These are phyloP conservation scores for Pharmacophagus antenor DNA, from an alignment of 2,888 invertebrate species.

Conservation along the genomic window DNA sequence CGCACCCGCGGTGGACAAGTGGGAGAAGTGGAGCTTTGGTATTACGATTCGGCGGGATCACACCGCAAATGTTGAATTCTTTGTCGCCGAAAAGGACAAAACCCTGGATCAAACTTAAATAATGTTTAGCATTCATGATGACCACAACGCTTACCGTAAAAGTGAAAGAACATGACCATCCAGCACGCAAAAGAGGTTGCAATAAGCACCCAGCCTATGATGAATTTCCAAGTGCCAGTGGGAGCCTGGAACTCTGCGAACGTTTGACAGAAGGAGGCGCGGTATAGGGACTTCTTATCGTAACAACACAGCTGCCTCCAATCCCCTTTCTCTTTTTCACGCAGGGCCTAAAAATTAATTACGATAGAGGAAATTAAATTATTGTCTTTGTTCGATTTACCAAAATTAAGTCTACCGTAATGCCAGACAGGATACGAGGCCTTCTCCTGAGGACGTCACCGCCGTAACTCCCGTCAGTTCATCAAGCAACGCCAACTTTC, in stretches of 20 bases:
- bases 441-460: no score
- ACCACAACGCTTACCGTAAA: conserved; percentile 73
- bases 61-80: no score
- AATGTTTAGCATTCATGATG: background rate
- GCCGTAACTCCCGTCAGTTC: no score
- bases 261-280: conserved; percentile 96
- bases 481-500: no score
- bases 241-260: conserved; percentile 92
- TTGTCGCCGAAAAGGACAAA: no score
- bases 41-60: no score
- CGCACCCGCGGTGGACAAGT: no score
- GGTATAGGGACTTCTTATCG: conserved; percentile 96
- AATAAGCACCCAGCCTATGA: conserved; percentile 80
- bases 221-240: conserved; percentile 90
- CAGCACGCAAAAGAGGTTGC: conserved; percentile 79
- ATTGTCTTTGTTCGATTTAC: no score
- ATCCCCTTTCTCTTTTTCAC: conserved; percentile 95
- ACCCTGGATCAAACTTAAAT: no score
- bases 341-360: conserved; percentile 84
- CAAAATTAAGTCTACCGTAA: no score
- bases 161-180: conserved; percentile 79
- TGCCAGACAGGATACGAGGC: no score
- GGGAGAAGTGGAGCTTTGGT: no score
- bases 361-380: background rate
- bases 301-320: conserved; percentile 94